These are phyloP conservation scores for Schlechtendalia chinensis DNA, from an alignment of 1,140 invertebrate genomes.

Conservation along the genomic window DNA sequence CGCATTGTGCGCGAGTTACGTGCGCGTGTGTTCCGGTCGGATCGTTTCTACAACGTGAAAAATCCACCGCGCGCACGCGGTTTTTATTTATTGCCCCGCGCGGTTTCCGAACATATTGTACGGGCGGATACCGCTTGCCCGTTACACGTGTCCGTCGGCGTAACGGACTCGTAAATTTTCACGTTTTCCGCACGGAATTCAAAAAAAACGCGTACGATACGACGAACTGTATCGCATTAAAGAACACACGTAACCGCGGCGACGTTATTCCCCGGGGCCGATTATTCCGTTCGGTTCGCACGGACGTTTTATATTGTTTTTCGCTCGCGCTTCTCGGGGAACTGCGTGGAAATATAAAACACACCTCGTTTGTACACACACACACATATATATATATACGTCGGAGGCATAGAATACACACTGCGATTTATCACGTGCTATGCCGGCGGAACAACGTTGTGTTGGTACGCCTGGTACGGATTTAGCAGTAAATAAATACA, in stretches of 20 bases:
- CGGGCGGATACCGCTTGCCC: not conserved
- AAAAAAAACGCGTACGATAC: too few species aligned
- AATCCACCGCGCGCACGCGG: not conserved
- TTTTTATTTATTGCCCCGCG: not conserved
- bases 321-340: not conserved
- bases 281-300: not conserved
- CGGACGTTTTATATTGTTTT: not conserved
- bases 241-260: not conserved
- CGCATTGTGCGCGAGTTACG: constrained; percentile 16
- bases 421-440: constrained; percentile 27
- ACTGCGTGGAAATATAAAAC: not conserved
- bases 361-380: not conserved
- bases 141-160: not conserved
- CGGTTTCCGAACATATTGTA: not conserved
- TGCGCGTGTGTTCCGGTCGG: not conserved
- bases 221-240: not conserved
- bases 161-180: not conserved
- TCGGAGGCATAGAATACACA: not conserved
- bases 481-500: constrained; percentile 15
- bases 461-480: constrained; percentile 19
- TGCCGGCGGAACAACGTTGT: not conserved
- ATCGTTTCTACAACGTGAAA: constrained; percentile 1
- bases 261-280: not conserved
- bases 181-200: not conserved
- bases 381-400: not conserved